Percentiles rank a stretch among this genome's conserved stretches.
Conservation (phyloP, 2,113 vertebrate genomes). For the Macroglossus sobrinus region DNA sequence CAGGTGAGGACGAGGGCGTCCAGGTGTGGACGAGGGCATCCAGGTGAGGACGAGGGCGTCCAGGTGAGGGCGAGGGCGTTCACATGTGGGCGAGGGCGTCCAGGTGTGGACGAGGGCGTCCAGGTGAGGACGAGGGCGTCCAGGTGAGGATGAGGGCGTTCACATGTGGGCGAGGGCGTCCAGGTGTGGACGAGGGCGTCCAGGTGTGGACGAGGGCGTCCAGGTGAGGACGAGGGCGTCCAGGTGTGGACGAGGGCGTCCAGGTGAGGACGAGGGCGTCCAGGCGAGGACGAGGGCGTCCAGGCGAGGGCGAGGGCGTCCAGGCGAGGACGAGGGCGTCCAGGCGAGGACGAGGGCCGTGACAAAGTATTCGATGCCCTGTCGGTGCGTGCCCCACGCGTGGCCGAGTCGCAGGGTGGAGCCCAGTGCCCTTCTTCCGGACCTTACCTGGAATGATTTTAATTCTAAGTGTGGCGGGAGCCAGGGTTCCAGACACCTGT, state of each 20-base stretch:
- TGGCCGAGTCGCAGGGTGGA: no score
- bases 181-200: neutral
- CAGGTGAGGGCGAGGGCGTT: neutral
- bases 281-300: no score
- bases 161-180: no score
- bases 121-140: neutral
- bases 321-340: no score
- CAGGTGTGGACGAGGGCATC: neutral
- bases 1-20: neutral
- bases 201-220: neutral
- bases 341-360: no score
- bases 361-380: no score
- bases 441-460: neutral
- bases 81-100: no score
- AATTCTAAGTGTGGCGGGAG: neutral
- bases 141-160: neutral
- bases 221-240: neutral
- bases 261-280: neutral
- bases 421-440: neutral
- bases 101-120: neutral
- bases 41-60: neutral
- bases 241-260: neutral
- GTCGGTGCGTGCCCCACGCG: accelerated
- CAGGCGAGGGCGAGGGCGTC: no score
- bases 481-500: neutral